Evolutionary conservation across 1,140 invertebrate species (phyloP).

Genomic region (Steinernema feltiae): DNA sequence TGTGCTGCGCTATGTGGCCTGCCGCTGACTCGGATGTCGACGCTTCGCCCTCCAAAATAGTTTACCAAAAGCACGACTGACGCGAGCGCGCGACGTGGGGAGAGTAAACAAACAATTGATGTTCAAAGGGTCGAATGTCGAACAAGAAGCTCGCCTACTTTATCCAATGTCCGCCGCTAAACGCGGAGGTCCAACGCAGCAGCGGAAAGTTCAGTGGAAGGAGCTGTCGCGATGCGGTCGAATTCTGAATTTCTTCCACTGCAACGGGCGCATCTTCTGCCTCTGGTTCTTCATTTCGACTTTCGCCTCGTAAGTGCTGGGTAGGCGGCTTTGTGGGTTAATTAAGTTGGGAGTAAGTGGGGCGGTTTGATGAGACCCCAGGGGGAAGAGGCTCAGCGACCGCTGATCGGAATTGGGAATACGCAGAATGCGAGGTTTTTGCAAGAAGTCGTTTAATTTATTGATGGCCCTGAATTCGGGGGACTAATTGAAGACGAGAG

Average conservation of each 20-base stretch:
- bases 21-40: no score
- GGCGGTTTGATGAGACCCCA: not conserved
- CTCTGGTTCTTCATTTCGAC: not conserved
- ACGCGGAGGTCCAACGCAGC: not conserved
- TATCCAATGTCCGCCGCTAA: no score
- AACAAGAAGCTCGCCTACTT: no score
- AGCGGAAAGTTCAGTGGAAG: not conserved
- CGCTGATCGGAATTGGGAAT: not conserved
- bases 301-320: slow-evolving; percentile 1
- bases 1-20: no score
- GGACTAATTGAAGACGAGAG: not conserved
- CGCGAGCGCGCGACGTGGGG: no score
- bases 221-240: not conserved
- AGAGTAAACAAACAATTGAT: slow-evolving; percentile 4
- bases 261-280: slow-evolving; percentile 2
- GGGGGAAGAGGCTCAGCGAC: not conserved
- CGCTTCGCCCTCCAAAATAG: not conserved
- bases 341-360: not conserved
- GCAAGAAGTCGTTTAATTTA: not conserved
- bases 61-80: no score
- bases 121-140: no score
- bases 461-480: no score
- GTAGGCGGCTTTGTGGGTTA: not conserved
- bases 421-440: not conserved
- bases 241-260: not conserved